Conservation (phyloP, 2,888 invertebrate genomes). For the Euphydryas editha region DNA sequence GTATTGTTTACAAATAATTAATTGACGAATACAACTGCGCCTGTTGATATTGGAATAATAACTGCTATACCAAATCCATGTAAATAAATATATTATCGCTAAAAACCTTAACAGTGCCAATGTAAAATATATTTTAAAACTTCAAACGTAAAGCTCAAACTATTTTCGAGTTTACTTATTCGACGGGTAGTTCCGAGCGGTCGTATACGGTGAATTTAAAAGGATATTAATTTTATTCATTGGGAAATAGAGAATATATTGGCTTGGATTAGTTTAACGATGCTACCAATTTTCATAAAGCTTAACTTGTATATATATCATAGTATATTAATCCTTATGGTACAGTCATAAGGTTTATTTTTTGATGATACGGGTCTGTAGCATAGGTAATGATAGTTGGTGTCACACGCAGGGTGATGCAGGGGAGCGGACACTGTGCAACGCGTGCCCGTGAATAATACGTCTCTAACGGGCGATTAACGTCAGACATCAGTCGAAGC, state of each 20-base stretch:
- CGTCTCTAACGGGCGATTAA: conserved; percentile 80
- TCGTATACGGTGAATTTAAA: conserved; percentile 71
- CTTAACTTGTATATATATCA: conserved; percentile 36
- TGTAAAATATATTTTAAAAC: conserved; percentile 47
- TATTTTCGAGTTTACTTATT: not conserved
- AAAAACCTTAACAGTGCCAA: conserved; percentile 29
- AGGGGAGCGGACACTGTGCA: conserved; percentile 71
- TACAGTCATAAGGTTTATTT: conserved; percentile 35
- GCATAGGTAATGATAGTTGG: conserved; percentile 44
- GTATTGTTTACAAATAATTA: conserved; percentile 82
- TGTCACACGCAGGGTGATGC: conserved; percentile 57
- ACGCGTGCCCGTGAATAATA: conserved; percentile 82
- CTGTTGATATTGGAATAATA: conserved; percentile 77
- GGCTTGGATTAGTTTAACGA: conserved; percentile 78
- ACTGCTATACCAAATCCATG: conserved; percentile 69
- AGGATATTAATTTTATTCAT: conserved; percentile 78
- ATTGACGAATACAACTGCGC: conserved; percentile 77
- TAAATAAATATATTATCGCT: conserved; percentile 57
- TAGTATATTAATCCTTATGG: conserved; percentile 38
- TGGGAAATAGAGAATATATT: conserved; percentile 79
- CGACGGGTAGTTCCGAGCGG: conserved; percentile 56
- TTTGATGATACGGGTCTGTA: conserved; percentile 35
- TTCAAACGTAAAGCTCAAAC: conserved; percentile 20
- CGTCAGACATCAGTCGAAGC: conserved; percentile 65
- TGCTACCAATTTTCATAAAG: conserved; percentile 46